phyloP scores from a whole-genome alignment of 1,140 invertebrate species.

The Bacillus rossius region DNA sequence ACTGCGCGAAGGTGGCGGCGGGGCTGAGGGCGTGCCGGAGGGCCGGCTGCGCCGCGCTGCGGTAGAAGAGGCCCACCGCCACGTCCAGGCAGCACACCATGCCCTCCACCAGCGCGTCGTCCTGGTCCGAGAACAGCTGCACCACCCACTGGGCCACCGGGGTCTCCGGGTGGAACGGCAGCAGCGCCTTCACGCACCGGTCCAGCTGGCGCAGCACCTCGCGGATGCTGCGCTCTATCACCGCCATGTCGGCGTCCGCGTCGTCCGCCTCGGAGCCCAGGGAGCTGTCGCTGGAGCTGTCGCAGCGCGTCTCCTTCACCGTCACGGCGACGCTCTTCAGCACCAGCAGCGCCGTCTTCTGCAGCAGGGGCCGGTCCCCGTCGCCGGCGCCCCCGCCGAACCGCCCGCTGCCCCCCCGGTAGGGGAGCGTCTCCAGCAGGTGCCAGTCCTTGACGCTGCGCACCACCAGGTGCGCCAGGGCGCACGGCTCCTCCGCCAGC shows the following conservation, averaged over 20 bases:
- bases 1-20: slow-evolving; percentile 75
- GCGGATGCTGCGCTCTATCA: slow-evolving; percentile 77
- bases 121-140: slow-evolving; percentile 83
- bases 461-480: slow-evolving; percentile 75
- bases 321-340: slow-evolving; percentile 85
- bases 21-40: slow-evolving; percentile 75
- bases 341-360: slow-evolving; percentile 78
- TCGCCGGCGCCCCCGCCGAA: slow-evolving; percentile 50
- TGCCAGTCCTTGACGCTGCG: slow-evolving; percentile 79
- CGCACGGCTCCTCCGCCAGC: slow-evolving; percentile 79
- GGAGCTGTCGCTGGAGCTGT: slow-evolving; percentile 65
- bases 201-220: slow-evolving; percentile 78
- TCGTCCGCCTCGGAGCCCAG: slow-evolving; percentile 76
- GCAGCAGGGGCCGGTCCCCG: slow-evolving; percentile 60
- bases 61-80: slow-evolving; percentile 73
- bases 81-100: slow-evolving; percentile 89
- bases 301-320: slow-evolving; percentile 81
- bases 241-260: slow-evolving; percentile 82
- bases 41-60: slow-evolving; percentile 59
- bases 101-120: slow-evolving; percentile 86
- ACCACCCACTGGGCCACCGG: slow-evolving; percentile 83
- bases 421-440: slow-evolving; percentile 63
- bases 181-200: slow-evolving; percentile 68
- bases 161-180: slow-evolving; percentile 83
- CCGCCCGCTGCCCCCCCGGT: slow-evolving; percentile 45